These are phyloP conservation scores for Phalloptychus januarius DNA, from an alignment of 2,797 vertebrate species.

Conservation along the genomic window DNA sequence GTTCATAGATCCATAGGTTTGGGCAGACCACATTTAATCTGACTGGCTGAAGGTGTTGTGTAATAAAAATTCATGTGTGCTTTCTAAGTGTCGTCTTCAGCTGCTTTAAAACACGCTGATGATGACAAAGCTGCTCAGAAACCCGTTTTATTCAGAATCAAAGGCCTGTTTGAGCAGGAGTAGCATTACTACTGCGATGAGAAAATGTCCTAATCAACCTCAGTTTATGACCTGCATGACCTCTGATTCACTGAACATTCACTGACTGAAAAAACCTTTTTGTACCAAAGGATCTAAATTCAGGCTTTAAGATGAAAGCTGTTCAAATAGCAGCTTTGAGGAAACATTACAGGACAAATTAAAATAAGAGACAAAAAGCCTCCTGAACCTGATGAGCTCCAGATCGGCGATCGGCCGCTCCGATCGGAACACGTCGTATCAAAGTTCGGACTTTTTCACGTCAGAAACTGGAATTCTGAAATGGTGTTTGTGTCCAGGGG, in stretches of 20 bases:
- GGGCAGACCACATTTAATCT: background rate
- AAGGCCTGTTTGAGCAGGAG: no score
- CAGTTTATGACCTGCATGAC: no score
- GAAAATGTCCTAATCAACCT: no score
- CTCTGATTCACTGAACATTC: background rate
- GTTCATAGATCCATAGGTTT: background rate
- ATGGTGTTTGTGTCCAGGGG: slow-evolving; percentile 61
- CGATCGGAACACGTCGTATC: no score
- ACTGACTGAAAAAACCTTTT: background rate
- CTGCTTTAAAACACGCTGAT: no score
- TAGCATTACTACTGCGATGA: no score
- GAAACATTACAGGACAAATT: background rate
- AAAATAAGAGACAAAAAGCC: background rate
- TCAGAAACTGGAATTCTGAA: background rate
- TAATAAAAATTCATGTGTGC: background rate
- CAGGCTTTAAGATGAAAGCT: background rate
- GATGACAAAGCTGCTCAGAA: no score
- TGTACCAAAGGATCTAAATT: background rate
- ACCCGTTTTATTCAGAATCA: no score
- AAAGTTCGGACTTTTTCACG: background rate
- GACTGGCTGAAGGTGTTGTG: background rate
- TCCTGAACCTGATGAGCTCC: no score
- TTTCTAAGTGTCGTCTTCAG: no score
- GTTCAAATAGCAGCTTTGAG: background rate
- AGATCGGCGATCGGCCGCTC: no score